phyloP scores from a whole-genome alignment of 2,113 vertebrate genomes.

The Strix aluco region DNA sequence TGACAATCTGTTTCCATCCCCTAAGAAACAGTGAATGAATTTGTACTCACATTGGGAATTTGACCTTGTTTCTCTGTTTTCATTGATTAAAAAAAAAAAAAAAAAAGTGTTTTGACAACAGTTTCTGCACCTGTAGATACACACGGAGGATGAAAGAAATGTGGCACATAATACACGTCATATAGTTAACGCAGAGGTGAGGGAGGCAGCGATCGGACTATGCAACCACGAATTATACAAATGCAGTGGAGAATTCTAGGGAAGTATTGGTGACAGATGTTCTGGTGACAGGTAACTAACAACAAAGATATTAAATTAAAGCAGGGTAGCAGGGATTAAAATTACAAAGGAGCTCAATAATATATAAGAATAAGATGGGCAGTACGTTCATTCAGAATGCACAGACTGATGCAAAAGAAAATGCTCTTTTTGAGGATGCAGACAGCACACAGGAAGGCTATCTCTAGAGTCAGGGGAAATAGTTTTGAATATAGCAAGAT shows the following conservation, averaged over 20 bases:
- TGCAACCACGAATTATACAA: background rate
- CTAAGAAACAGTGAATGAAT: background rate
- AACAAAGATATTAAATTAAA: background rate
- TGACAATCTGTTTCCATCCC: background rate
- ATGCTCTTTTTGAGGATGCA: background rate
- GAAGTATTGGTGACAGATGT: background rate
- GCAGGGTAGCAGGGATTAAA: background rate
- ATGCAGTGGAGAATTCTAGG: background rate
- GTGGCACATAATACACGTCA: background rate
- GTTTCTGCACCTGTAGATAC: background rate
- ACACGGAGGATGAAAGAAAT: background rate
- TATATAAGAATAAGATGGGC: background rate
- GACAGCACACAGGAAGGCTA: fast-evolving
- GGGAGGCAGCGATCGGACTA: background rate
- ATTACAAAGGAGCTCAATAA: background rate
- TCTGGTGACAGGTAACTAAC: background rate
- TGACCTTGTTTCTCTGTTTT: background rate
- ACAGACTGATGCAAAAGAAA: background rate
- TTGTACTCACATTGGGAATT: background rate
- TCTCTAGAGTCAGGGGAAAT: background rate
- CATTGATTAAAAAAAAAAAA: background rate
- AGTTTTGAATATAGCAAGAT: background rate
- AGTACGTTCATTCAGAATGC: background rate
- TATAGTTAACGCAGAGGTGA: background rate
- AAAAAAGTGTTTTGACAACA: background rate